A percentile compares a stretch with the other conserved stretches of the same genome.
These are phyloP conservation scores for Anoncus sp. DNA, from an alignment of 2,888 invertebrate genomes.

Conservation along the genomic window DNA sequence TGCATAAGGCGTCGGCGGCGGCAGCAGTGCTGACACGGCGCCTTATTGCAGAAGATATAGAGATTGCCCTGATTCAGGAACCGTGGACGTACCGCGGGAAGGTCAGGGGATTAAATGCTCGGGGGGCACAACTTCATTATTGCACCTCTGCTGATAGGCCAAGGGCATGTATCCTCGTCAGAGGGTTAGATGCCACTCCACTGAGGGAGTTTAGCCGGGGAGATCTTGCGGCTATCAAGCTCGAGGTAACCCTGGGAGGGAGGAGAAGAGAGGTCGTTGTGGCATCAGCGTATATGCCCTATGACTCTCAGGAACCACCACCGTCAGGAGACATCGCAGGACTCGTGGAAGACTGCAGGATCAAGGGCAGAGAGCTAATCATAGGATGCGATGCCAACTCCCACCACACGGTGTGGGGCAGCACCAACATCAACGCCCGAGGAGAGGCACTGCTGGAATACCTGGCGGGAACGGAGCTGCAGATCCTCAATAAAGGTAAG, in stretches of 20 bases:
- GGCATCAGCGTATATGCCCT: conserved; percentile 26
- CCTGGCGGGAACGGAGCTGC: conserved; percentile 30
- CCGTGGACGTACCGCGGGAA: conserved; percentile 13
- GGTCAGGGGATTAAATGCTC: conserved; percentile 13
- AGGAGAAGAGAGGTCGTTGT: conserved; percentile 3
- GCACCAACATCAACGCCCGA: conserved; percentile 5
- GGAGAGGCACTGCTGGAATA: conserved; percentile 18
- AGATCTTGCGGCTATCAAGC: conserved; percentile 9
- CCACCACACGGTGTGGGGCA: conserved; percentile 27
- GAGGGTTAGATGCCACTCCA: conserved; percentile 1
- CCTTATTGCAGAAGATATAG: neutral
- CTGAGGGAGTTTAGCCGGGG: conserved; percentile 7
- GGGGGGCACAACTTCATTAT: conserved; percentile 6
- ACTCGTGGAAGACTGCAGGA: conserved; percentile 15
- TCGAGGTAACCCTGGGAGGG: conserved; percentile 22
- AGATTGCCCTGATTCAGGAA: conserved; percentile 27
- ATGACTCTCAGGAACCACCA: conserved; percentile 5
- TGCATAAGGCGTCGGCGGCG: conserved; percentile 24
- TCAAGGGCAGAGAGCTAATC: neutral
- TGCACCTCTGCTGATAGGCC: conserved; percentile 31
- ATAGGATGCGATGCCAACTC: conserved; percentile 3
- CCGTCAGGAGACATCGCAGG: conserved; percentile 24
- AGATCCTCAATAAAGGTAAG: conserved; percentile 40
- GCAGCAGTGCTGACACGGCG: conserved; percentile 19
- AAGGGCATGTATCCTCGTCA: conserved; percentile 36